Evolutionary conservation across 1,140 invertebrate species (phyloP), one percentile per base, ranked within the genome.

Genomic region (Dreissena polymorpha): DNA sequence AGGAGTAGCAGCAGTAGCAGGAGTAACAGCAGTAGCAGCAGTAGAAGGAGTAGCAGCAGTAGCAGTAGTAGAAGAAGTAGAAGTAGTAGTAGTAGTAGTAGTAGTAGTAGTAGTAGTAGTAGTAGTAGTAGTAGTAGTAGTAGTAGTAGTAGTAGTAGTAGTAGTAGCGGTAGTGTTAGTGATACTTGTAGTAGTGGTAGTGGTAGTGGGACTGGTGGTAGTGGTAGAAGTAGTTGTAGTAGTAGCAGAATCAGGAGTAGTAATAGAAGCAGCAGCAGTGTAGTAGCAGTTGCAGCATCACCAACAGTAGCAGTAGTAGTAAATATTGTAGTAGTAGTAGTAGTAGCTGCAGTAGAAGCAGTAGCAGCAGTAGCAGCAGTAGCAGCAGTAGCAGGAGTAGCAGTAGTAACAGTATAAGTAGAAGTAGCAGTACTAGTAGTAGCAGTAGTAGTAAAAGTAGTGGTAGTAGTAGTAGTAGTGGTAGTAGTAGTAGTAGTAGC

Each of bases 141-240:
- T 57, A 63, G 60, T 63, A n/a, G 23, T 63, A 63, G 60, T 63
- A 63, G 60, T 63, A 63, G 60, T 63, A 63, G 60, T 63, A 63
- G 23, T 63, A 63, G 3, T 63, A 63, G 39, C n/a, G n/a, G n/a
- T n/a, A n/a, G n/a, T n/a, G n/a, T n/a, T n/a, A n/a, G n/a, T n/a
- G n/a, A n/a, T n/a, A n/a, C n/a, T n/a, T n/a, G n/a, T n/a, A n/a
- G n/a, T n/a, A n/a, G n/a, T n/a, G n/a, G n/a, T 39, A 39, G 39
- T 39, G 8, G 39, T 39, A 39, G 39, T 39, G 10, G 60, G 2
- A 63, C 3, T 63, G 10, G 60, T 63, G 10, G 23, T 63, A 63
- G 60, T 63, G 10, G 39, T 39, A 39, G 39, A 39, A 39, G 3
- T 39, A 39, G 39, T 39, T 5, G 39, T 39, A 39, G 60, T 63